These are phyloP conservation scores for Pterostichus niger DNA, from an alignment of 2,888 invertebrate genomes.

Conservation along the genomic window DNA sequence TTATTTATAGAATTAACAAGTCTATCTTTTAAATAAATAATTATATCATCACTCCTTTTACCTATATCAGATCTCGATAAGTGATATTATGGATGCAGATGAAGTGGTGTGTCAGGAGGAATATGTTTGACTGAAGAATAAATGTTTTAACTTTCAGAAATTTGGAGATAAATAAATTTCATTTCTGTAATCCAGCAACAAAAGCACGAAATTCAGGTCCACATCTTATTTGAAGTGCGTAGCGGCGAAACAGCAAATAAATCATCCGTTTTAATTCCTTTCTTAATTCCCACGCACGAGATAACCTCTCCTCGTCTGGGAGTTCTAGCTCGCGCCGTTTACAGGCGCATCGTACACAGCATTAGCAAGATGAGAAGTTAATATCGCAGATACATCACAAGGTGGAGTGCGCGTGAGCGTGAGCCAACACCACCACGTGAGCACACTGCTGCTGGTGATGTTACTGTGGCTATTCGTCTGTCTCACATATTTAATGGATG, in stretches of 20 bases:
- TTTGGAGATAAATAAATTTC: neutral
- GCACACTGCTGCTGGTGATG: too few relatives aligned
- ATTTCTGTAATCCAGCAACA: neutral
- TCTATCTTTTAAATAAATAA: too few relatives aligned
- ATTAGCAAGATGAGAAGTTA: slow-evolving; percentile 66
- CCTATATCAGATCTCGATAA: too few relatives aligned
- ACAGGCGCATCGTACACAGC: slow-evolving; percentile 31
- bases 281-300: slow-evolving; percentile 45
- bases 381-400: slow-evolving; percentile 62
- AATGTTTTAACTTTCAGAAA: neutral
- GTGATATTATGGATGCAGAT: too few relatives aligned
- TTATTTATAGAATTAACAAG: too few relatives aligned
- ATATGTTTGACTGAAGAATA: too few relatives aligned
- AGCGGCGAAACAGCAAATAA: slow-evolving; percentile 39
- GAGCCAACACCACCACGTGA: neutral
- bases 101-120: too few relatives aligned
- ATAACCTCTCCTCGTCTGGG: neutral
- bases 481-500: slow-evolving; percentile 62
- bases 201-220: neutral
- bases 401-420: slow-evolving; percentile 6
- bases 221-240: neutral
- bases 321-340: slow-evolving; percentile 1
- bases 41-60: too few relatives aligned
- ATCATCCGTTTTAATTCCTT: slow-evolving; percentile 52
- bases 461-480: slow-evolving; percentile 31